Percentiles rank a stretch among this genome's conserved stretches.
Conservation (phyloP, 2,113 vertebrate species). For the Oryzias javanicus region DNA sequence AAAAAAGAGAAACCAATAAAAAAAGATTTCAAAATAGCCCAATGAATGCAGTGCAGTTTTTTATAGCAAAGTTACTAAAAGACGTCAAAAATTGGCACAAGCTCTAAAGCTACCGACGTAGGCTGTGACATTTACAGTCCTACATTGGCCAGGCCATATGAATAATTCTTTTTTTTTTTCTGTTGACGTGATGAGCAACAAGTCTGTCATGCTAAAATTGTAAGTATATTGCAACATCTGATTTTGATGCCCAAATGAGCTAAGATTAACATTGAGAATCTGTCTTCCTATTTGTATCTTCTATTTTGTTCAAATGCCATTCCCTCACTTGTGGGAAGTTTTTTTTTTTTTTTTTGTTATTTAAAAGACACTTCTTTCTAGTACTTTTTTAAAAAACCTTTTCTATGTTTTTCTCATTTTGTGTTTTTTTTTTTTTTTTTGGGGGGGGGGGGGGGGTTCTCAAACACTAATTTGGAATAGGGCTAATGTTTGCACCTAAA, state of each 20-base stretch:
- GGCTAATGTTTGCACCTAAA: no score
- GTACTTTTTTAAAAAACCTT: constrained; percentile 11
- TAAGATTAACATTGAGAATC: constrained; percentile 29
- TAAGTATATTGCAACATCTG: constrained; percentile 18
- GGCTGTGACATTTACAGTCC: constrained; percentile 31
- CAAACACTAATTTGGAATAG: no score
- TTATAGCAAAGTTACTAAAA: constrained; percentile 3
- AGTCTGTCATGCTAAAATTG: constrained; percentile 13
- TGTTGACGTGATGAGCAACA: constrained; percentile 10
- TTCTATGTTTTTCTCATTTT: constrained; percentile 7
- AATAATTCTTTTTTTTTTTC: constrained; percentile 12
- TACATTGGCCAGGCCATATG: constrained; percentile 2
- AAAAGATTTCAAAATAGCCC: no score
- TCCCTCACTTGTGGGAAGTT: constrained; percentile 6
- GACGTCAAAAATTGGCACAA: constrained; percentile 6
- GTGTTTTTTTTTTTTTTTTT: constrained; percentile 7
- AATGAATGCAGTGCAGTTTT: neutral
- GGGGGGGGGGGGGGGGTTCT: no score
- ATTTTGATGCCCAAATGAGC: constrained; percentile 46
- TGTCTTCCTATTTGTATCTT: constrained; percentile 12
- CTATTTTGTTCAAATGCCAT: constrained; percentile 16
- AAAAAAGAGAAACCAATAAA: no score
- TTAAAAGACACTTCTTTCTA: neutral
- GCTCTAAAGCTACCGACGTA: constrained; percentile 2
- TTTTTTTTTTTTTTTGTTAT: constrained; percentile 9